phyloP scores from a whole-genome alignment of 2,113 vertebrate genomes.

The Toxotes chatareus region DNA sequence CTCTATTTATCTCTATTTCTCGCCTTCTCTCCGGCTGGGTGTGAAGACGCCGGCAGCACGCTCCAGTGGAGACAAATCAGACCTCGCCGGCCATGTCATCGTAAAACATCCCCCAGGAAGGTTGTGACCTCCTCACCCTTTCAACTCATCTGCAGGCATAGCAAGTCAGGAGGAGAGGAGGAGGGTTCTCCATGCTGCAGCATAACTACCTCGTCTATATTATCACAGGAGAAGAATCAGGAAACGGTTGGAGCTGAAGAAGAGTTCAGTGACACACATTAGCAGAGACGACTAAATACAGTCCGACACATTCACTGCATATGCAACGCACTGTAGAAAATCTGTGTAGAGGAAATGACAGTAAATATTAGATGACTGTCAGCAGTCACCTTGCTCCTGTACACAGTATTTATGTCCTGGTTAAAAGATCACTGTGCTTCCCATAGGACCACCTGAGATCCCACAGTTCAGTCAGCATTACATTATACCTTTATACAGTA shows the following conservation, averaged over 20 bases:
- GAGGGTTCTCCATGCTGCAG: constrained; percentile 59
- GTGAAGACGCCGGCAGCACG: constrained; percentile 80
- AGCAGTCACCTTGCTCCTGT: constrained; percentile 32
- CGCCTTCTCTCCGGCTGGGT: constrained; percentile 56
- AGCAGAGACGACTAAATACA: constrained; percentile 25
- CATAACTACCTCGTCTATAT: constrained; percentile 66
- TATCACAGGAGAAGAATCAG: constrained; percentile 21
- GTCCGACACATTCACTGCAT: constrained; percentile 1
- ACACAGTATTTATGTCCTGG: constrained; percentile 12
- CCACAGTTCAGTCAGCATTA: neutral
- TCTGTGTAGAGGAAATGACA: constrained; percentile 10
- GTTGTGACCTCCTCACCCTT: constrained; percentile 85
- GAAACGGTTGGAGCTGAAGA: constrained; percentile 5
- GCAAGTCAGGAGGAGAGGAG: constrained; percentile 41
- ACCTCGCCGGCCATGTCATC: constrained; percentile 72
- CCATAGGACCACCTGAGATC: neutral
- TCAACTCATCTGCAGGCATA: constrained; percentile 79
- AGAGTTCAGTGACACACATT: constrained; percentile 10
- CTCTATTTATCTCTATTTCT: constrained; percentile 39
- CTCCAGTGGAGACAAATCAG: constrained; percentile 83
- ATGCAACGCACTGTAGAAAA: neutral
- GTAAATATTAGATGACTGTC: constrained; percentile 22
- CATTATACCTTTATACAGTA: neutral
- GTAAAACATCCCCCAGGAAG: constrained; percentile 83
- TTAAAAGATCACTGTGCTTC: neutral